Evolutionary conservation across 2,888 invertebrate species (phyloP), one percentile per base, ranked within the genome.

Genomic region (Drosophila anomalipes): DNA sequence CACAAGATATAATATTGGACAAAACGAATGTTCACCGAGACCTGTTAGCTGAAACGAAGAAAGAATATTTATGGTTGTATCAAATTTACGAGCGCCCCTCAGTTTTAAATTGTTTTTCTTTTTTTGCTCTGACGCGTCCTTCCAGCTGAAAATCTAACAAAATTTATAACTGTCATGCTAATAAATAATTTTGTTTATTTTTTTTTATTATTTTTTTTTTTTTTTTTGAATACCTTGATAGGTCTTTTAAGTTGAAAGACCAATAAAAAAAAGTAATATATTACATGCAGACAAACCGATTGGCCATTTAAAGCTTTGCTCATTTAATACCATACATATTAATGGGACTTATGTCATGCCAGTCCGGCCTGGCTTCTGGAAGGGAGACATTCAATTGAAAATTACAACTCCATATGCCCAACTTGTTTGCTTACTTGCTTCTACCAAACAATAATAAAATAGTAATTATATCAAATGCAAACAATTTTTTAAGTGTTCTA

Each of bases 221-320:
- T 3, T 12, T 39, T 10, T 4, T 16, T 26, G 12, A 32, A 4
- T 56, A 68, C 47, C 68, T 56, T 47, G 44, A 52, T 30, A 66
- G 39, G 35, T 37, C 22, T 54, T 54, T n/a, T 26, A 66, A 35
- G 33, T 53, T 30, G 12, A 64, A 52, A 22, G 47, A 9, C 28
- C 52, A 41, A 65, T 52, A 52, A 35, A 49, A 68, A 37, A 28
- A 39, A 4, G n/a, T n/a, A 49, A 69, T 58, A 44, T 52, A 69
- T 69, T 51, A 10, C 30, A 16, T 26, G 32, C 28, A 19, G 33
- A 35, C 56, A 30, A 59, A 56, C 56, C 54, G 35, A 56, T 68
- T 49, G 56, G 65, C 65, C 35, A 65, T 65, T 64, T 41, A 52
- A 52, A 57, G 56, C 69, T 49, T 10, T 28, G 68, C 32, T 39